A percentile compares a stretch with the other conserved stretches of the same genome.
phyloP scores from a whole-genome alignment of 2,113 vertebrate genomes.

The Ochotona curzoniae region DNA sequence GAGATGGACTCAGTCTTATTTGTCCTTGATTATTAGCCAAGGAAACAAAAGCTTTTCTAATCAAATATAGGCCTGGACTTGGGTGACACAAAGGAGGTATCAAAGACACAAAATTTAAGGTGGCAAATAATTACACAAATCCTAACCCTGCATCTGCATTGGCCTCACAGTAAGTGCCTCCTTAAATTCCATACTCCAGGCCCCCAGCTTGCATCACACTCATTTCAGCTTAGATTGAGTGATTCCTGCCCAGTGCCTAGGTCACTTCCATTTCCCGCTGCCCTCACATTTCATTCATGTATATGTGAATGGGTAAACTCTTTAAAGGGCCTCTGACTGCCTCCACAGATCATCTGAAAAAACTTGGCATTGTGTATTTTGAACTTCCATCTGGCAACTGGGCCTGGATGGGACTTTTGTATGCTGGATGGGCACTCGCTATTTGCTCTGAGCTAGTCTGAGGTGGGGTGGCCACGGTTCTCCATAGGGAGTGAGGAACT shows the following conservation, averaged over 20 bases:
- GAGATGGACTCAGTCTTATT: background rate
- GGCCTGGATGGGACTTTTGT: background rate
- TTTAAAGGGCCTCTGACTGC: background rate
- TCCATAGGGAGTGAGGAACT: background rate
- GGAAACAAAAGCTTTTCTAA: background rate
- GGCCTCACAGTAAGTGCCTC: background rate
- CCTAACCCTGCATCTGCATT: background rate
- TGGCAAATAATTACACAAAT: background rate
- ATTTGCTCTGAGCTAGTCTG: background rate
- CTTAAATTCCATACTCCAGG: background rate
- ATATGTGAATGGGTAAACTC: background rate
- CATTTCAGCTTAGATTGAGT: background rate
- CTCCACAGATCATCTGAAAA: background rate
- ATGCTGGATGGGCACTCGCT: background rate
- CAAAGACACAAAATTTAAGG: background rate
- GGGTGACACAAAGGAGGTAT: background rate
- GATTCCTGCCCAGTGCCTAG: background rate
- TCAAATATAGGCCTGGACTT: background rate
- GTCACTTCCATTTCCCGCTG: background rate
- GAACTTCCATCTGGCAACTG: background rate
- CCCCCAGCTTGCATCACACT: rapidly evolving
- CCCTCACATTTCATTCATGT: background rate
- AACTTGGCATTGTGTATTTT: background rate
- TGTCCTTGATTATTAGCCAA: background rate
- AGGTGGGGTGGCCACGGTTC: background rate